Base-by-base conservation (phyloP, 2,888 invertebrate genomes). In the Tribolium freemani region DNA sequence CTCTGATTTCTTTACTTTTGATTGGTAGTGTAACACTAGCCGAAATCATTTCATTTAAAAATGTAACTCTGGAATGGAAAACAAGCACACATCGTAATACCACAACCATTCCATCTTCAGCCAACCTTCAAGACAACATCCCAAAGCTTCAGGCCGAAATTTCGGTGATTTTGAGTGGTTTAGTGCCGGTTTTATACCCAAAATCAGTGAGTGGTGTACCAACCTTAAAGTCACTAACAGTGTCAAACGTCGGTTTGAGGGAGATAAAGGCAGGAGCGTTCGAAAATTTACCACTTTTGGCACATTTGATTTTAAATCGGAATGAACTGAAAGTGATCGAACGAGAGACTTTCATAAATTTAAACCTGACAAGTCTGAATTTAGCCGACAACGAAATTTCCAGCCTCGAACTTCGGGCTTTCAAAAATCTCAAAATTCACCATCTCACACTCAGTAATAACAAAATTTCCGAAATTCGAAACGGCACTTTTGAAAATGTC, bases 201-300 rank as follows among this genome's bases (percentile, higher is more conserved):
- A 31, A 21, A 9, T 11, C 64, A n/a, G 44, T 64, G 5, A 44
- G 20, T 44, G 53, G 51, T 13, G n/a, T 44, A 5, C 10, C 20
- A 4, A 64, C 51, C 53, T 44, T 64, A 9, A 11, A 53, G 9
- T 21, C 16, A 13, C 9, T 64, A 21, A 31, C 38, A 10, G 11
- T 53, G 45, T 11, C 16, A n/a, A 38, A 5, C 10, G 44, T 64
- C 20, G 20, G 64, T 10, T 11, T 76, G 48, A 48, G 70, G 38
- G 69, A 70, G 13, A 72, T 76, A 1, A 54, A 68, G 10, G 68
- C 63, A 2, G 71, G 74, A 3, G 69, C 74, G 13, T 72, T 76
- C 38, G 48, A 67, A 30, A 60, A 61, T 3, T 21, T 74, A 20
- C 38, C 53, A 11, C 31, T 16, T 1, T 10, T 76, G 4, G 53